These are phyloP conservation scores for fruit fly (Drosophila melanogaster) DNA, from an alignment of 1,140 invertebrate genomes.

Conservation along the genomic window DNA sequence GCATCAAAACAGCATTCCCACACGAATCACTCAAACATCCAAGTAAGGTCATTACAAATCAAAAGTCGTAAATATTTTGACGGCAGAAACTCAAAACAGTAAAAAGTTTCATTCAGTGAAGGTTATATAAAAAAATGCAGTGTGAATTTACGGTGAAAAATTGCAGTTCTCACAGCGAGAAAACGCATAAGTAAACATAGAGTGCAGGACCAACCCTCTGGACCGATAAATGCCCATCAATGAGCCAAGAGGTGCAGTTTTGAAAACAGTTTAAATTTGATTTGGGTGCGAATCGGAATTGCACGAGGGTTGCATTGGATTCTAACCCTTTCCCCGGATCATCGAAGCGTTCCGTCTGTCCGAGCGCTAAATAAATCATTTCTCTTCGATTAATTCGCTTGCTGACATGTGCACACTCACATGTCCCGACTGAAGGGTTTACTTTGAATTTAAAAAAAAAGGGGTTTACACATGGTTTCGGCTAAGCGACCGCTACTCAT, in stretches of 20 bases:
- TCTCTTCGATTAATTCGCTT: conserved; percentile 84
- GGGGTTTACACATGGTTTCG: conserved; percentile 59
- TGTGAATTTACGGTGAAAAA: conserved; percentile 52
- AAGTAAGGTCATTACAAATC: conserved; percentile 54
- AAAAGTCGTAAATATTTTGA: conserved; percentile 77
- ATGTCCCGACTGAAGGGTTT: conserved; percentile 42
- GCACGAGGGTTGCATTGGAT: conserved; percentile 9
- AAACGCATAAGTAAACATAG: conserved; percentile 41
- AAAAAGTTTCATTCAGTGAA: conserved; percentile 27
- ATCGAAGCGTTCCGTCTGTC: conserved; percentile 48
- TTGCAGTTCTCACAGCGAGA: conserved; percentile 46
- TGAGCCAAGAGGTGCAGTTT: conserved; percentile 69
- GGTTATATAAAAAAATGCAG: conserved; percentile 58
- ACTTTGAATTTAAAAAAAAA: conserved; percentile 29
- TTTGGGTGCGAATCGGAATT: conserved; percentile 62
- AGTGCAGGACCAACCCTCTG: conserved; percentile 43
- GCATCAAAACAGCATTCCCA: conserved; percentile 17
- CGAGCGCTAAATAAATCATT: conserved; percentile 84
- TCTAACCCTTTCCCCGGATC: conserved; percentile 65
- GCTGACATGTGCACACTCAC: conserved; percentile 76
- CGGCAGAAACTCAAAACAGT: conserved; percentile 48
- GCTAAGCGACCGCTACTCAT: conserved; percentile 78
- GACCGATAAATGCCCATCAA: conserved; percentile 76
- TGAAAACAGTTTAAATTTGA: conserved; percentile 82
- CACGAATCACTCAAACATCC: conserved; percentile 66